These are phyloP conservation scores for Bambusicola thoracicus DNA, from an alignment of 2,113 vertebrate genomes.

Conservation along the genomic window DNA sequence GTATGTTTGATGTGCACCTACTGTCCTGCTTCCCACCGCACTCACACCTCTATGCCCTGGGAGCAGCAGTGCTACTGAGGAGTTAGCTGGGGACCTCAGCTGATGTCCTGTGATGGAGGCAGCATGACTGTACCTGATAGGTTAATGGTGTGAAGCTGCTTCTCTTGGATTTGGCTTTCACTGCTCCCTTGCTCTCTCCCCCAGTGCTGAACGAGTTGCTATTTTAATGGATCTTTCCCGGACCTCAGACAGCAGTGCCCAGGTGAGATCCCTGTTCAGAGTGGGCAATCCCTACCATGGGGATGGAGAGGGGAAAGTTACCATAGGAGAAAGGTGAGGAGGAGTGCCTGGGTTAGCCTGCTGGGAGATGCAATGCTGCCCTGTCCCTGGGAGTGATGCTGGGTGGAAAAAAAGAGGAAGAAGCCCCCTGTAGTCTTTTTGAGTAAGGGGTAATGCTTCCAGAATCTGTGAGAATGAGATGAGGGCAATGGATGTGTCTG, in stretches of 20 bases:
- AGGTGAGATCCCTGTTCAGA: slow-evolving; percentile 51
- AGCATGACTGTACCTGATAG: not conserved
- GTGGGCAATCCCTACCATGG: not conserved
- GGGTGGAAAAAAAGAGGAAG: not conserved
- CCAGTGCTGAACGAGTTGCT: slow-evolving; percentile 67
- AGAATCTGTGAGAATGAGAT: not conserved
- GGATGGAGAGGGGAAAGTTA: not conserved
- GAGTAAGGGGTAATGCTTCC: not conserved
- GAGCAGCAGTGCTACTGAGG: not conserved
- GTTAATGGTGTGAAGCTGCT: not conserved
- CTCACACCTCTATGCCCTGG: accelerated
- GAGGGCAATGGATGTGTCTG: accelerated
- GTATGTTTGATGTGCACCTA: not conserved
- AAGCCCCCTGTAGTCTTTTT: not conserved
- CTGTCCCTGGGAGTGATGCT: not conserved
- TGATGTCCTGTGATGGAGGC: not conserved
- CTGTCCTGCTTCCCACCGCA: not conserved
- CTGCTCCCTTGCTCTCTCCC: not conserved
- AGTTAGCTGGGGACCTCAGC: not conserved
- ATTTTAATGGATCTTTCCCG: slow-evolving; percentile 72
- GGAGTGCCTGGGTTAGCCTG: not conserved
- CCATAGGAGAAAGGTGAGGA: not conserved
- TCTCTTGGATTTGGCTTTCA: not conserved
- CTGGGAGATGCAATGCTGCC: not conserved
- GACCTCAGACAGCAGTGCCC: slow-evolving; percentile 44